Base-by-base conservation (phyloP, 2,113 vertebrate species). In the Pycnonotus jocosus region DNA sequence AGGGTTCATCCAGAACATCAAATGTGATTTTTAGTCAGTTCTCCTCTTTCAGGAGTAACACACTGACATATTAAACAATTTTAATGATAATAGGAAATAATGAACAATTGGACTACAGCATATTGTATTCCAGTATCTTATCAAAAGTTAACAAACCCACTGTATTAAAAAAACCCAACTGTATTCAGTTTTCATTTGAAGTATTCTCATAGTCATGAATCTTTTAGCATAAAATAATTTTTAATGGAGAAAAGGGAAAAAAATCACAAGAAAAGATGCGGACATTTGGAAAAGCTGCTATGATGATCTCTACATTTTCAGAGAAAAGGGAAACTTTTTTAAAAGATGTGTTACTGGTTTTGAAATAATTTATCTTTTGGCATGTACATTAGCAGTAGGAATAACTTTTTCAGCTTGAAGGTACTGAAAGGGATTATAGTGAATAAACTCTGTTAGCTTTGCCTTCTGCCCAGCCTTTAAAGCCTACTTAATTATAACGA, bases 401-500 rank as follows among this genome's bases (percentile, higher is more conserved):
- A 62, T 38, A 83, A 85, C 11, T 92, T 83, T 64, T 78, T 21
- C 11, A 48, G n/a, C 16, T 91, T 81, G 61, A 44, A 61, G 70
- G 51, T 42, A 45, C 9, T n/a, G 64, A 54, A 15, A 14, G 9
- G 37, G n/a, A 53, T 92, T 77, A 86, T 50, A 65, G 2, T 30
- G 37, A 38, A 45, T 28, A 12, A 57, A 3, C 24, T 50, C 42
- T 71, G 28, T 22, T 57, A 60, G 42, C 51, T 58, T 78, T 83
- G 35, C 65, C 33, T 45, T 44, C 64, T 33, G n/a, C 9, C 47
- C 45, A 68, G 37, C 51, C 91, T 81, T 95, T 83, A 88, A 77
- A 94, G 74, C 54, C 40, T 40, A 53, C 81, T 93, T 97, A 71
- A 93, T 95, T 94, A 83, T 50, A 58, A 38, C 8, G 1, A 92